A percentile compares a stretch with the other conserved stretches of the same genome.
phyloP scores from a whole-genome alignment of 30 jellyfish, hydroid and myxozoan genomes.

The Turritopsis dohrnii region DNA sequence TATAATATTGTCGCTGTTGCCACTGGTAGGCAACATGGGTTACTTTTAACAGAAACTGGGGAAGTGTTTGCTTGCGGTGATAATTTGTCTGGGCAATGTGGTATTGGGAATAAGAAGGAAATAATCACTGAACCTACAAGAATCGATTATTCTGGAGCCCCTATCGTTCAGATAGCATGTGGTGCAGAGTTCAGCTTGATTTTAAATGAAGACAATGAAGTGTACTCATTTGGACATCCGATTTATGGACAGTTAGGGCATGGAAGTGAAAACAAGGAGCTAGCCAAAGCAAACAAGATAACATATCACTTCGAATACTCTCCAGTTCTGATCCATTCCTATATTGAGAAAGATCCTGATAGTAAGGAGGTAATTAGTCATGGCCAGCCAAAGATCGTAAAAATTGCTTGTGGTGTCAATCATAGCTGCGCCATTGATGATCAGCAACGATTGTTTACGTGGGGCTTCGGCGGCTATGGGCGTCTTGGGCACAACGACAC shows the following conservation, averaged over 20 bases:
- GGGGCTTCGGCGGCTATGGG: conserved; percentile 51
- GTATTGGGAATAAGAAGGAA: conserved; percentile 37
- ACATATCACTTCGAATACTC: conserved; percentile 34
- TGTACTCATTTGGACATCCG: conserved; percentile 38
- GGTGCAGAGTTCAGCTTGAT: conserved; percentile 40
- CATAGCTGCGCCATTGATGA: conserved; percentile 43
- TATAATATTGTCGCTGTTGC: conserved; percentile 28
- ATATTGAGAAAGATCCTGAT: conserved; percentile 26
- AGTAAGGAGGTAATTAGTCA: conserved; percentile 10
- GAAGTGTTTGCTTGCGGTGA: conserved; percentile 44
- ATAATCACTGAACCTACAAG: conserved; percentile 17
- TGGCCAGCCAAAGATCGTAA: conserved; percentile 30
- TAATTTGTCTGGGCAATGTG: conserved; percentile 40
- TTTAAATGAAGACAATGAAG: conserved; percentile 31
- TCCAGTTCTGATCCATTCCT: conserved; percentile 25
- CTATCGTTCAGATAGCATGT: conserved; percentile 32
- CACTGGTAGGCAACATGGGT: conserved; percentile 35
- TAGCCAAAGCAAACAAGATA: conserved; percentile 25
- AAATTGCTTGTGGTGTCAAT: conserved; percentile 37
- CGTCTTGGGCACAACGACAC: conserved; percentile 39
- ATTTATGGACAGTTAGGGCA: conserved; percentile 40
- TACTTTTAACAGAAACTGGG: conserved; percentile 32
- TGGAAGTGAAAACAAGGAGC: conserved; percentile 35
- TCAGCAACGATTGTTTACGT: conserved; percentile 30
- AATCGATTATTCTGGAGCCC: conserved; percentile 29